A percentile compares a stretch with the other conserved stretches of the same genome.
These are phyloP conservation scores for Canis aureus DNA, from an alignment of 2,113 vertebrate species.

Conservation along the genomic window DNA sequence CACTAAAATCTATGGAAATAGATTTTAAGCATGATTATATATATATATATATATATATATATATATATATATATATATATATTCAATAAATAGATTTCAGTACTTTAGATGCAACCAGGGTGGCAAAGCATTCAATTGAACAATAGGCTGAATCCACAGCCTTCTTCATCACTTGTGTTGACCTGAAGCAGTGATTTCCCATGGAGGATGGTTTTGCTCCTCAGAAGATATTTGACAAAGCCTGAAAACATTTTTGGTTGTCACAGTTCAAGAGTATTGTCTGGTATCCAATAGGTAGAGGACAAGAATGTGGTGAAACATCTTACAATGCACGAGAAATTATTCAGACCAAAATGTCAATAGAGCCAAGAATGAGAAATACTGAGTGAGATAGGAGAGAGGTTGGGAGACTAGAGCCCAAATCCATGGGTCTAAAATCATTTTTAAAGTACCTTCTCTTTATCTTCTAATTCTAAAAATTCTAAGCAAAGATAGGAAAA, in stretches of 20 bases:
- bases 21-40: not conserved
- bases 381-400: not conserved
- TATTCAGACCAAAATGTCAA: not conserved
- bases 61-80: not conserved
- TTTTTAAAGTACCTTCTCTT: not conserved
- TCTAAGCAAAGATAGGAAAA: not conserved
- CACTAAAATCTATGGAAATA: not conserved
- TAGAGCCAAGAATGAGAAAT: not conserved
- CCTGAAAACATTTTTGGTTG: not conserved
- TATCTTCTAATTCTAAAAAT: not conserved
- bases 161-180: not conserved
- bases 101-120: not conserved
- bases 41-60: not conserved
- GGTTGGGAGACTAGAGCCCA: not conserved
- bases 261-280: not conserved
- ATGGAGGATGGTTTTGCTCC: fast-evolving
- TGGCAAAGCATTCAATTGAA: no score
- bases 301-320: not conserved
- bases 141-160: not conserved
- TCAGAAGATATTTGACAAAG: not conserved
- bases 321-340: not conserved
- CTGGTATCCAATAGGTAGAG: not conserved
- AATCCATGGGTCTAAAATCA: not conserved
- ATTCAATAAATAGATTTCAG: not conserved
- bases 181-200: not conserved